These are phyloP conservation scores for Ovibos moschatus DNA, from an alignment of 2,113 vertebrate species.

Conservation along the genomic window DNA sequence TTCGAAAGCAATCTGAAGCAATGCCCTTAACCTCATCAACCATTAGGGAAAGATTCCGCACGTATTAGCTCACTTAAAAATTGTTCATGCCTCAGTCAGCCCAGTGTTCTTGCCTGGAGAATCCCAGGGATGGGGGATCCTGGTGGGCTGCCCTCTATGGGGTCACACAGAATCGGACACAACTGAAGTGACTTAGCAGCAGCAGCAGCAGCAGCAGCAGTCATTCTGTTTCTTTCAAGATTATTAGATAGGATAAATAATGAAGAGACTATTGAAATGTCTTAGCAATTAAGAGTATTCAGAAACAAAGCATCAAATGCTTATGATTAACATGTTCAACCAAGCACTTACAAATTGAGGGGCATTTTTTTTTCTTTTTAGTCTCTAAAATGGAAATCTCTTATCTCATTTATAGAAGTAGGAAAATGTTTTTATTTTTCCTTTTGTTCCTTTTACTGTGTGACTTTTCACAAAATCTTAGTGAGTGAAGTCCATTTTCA, in stretches of 20 bases:
- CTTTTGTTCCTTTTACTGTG: background rate
- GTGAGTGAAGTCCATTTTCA: background rate
- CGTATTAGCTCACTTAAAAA: background rate
- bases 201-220: background rate
- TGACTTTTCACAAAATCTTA: background rate
- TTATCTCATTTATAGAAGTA: background rate
- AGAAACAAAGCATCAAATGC: background rate
- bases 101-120: background rate
- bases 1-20: background rate
- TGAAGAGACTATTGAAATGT: background rate
- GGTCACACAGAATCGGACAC: background rate
- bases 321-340: background rate
- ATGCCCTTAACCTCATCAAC: background rate
- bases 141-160: background rate
- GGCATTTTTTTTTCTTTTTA: background rate
- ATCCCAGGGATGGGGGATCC: background rate
- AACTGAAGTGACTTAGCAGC: background rate
- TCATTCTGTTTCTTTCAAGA: constrained; percentile 5
- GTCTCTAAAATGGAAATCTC: background rate
- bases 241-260: background rate
- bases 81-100: background rate
- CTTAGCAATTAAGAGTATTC: background rate
- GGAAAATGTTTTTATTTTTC: background rate
- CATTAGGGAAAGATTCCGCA: background rate
- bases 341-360: background rate